Evolutionary conservation across 2,888 invertebrate species (phyloP).

Genomic region (Agonum fuliginosum): DNA sequence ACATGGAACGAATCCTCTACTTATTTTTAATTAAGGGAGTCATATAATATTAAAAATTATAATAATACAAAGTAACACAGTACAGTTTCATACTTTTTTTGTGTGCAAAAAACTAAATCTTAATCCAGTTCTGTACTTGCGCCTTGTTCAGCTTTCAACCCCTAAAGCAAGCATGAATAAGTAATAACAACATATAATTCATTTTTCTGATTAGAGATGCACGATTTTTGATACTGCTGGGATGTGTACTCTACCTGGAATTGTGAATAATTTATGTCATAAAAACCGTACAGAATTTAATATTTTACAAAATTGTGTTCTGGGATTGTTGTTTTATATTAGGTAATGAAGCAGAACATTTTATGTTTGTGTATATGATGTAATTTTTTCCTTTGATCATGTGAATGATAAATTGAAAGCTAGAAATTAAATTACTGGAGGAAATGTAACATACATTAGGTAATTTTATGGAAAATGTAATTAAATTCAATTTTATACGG

Average conservation of each 20-base stretch:
- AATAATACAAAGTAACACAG: too few relatives aligned
- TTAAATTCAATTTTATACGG: too few relatives aligned
- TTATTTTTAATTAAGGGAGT: too few relatives aligned
- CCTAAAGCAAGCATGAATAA: neutral
- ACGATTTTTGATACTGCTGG: conserved; percentile 12
- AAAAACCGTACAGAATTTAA: neutral
- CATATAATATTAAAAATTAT: too few relatives aligned
- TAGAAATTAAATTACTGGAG: neutral
- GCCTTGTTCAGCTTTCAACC: neutral
- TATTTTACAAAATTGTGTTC: neutral
- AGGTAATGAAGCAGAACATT: neutral
- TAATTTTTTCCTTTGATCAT: neutral
- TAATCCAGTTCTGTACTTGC: too few relatives aligned
- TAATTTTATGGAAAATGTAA: too few relatives aligned
- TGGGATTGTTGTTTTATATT: neutral
- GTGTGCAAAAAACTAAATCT: too few relatives aligned
- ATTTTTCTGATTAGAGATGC: conserved; percentile 27
- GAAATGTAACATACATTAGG: too few relatives aligned
- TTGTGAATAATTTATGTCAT: neutral
- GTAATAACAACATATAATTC: conserved; percentile 15
- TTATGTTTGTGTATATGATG: neutral
- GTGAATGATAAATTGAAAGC: neutral
- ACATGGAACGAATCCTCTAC: too few relatives aligned
- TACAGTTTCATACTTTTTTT: too few relatives aligned
- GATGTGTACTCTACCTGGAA: neutral